phyloP scores from a whole-genome alignment of 1,140 invertebrate genomes.

The Drosophila albomicans region DNA sequence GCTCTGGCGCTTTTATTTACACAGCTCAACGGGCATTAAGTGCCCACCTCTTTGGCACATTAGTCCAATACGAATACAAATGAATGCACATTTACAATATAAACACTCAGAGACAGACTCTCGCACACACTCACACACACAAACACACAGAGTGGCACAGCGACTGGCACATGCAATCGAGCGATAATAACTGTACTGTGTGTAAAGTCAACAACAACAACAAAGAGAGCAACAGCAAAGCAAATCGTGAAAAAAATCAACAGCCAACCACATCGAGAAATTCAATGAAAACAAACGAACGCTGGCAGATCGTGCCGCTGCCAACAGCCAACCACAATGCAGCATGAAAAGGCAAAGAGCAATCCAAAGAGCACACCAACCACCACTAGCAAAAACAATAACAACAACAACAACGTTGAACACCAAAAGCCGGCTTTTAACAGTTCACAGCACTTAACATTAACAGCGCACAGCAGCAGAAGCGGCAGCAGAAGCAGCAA shows the following conservation, averaged over 20 bases:
- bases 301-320: conserved; percentile 62
- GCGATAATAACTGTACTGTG: conserved; percentile 76
- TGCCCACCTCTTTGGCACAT: conserved; percentile 78
- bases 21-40: conserved; percentile 72
- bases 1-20: conserved; percentile 65
- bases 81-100: conserved; percentile 78
- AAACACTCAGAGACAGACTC: conserved; percentile 39
- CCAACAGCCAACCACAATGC: conserved; percentile 74
- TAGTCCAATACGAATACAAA: conserved; percentile 76
- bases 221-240: conserved; percentile 33
- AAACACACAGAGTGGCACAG: conserved; percentile 38
- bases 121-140: conserved; percentile 18
- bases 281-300: conserved; percentile 81
- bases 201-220: conserved; percentile 53
- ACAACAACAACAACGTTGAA: conserved; percentile 14
- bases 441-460: conserved; percentile 49
- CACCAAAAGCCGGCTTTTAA: conserved; percentile 43
- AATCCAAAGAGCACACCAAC: conserved; percentile 11
- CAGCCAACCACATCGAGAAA: conserved; percentile 78
- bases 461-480: conserved; percentile 33
- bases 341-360: conserved; percentile 45
- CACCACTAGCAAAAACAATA: conserved; percentile 4
- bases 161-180: conserved; percentile 36
- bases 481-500: conserved; percentile 9
- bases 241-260: conserved; percentile 52